A percentile compares a stretch with the other conserved stretches of the same genome.
phyloP scores from a whole-genome alignment of 2,113 vertebrate species.

The zebrafish (Danio rerio) region DNA sequence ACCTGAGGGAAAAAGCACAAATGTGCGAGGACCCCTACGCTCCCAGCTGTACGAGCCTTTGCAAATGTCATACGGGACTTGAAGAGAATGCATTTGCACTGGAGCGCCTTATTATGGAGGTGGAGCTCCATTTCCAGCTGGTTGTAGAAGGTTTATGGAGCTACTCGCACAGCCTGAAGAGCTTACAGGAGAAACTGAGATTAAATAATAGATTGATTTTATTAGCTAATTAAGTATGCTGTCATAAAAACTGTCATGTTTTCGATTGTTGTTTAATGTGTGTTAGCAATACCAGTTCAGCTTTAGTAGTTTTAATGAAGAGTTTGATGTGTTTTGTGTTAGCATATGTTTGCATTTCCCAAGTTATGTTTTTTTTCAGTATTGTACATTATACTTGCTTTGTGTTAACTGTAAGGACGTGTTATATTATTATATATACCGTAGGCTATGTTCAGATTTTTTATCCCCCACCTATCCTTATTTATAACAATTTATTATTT shows the following conservation, averaged over 20 bases:
- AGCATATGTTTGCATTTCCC: too few species aligned
- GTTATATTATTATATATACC: too few species aligned
- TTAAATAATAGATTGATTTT: background rate
- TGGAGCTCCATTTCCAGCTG: slow-evolving; percentile 19
- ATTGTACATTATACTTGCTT: too few species aligned
- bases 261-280: background rate
- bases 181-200: background rate
- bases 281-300: too few species aligned
- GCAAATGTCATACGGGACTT: slow-evolving; percentile 37
- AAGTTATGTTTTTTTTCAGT: too few species aligned
- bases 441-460: too few species aligned
- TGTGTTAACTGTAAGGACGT: too few species aligned
- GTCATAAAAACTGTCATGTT: background rate
- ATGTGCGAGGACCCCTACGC: background rate
- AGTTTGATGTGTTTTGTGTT: too few species aligned
- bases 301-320: too few species aligned
- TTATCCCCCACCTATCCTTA: too few species aligned
- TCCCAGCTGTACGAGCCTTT: slow-evolving; percentile 7
- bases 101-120: slow-evolving; percentile 36
- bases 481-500: too few species aligned
- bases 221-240: background rate
- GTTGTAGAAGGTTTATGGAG: slow-evolving; percentile 3
- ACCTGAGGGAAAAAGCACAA: background rate
- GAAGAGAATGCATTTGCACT: slow-evolving; percentile 17
- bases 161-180: background rate